Evolutionary conservation across 2,797 vertebrate species (phyloP), one percentile per base, ranked within the genome.

Genomic region (Spea hammondii): DNA sequence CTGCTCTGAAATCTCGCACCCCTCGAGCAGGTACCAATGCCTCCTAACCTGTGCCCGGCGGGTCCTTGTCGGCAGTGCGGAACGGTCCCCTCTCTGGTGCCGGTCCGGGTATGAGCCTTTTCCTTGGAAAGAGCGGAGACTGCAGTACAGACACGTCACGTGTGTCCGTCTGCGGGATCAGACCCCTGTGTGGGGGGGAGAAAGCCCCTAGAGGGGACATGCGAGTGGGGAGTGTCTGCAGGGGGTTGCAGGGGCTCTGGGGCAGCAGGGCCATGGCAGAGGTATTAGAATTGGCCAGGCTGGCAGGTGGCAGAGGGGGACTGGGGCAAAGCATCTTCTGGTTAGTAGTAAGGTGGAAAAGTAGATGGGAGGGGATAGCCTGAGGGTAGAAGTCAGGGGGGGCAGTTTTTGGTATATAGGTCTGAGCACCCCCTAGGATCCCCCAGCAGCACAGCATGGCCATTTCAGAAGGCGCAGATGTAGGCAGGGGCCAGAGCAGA

Each of bases 191-290:
- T 6, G 96, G 95, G 9, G 95, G 95, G 68, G 95, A 94, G 67
- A 95, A 92, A 4, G 96, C 95, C 9, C 96, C 95, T 1, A 96
- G 89, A 0, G 96, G 95, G 75, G 96, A 96, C 74, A 95, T 93
- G 85, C 96, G 95, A 13, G 92, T 90, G 0, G 93, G 94, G 44
- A 94, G 87, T 71, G 59, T 62, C 59, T 62, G 59, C 59, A 62
- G 59, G 14, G 7, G 10, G 11, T 10, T 13, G 12, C 73, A 88
- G 91, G 49, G 51, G 46, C 13, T 55, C 7, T 62, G 49, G 69
- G 51, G 45, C 76, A 72, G 62, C 57, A 48, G 48, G 83, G 81
- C 70, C 7, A 7, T 17, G 57, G 54, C 47, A 14, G n/a, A 55
- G 65, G 9, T 48, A 68, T 47, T 9, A 46, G 46, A 48, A 10